Evolutionary conservation across 2,888 invertebrate genomes (phyloP).

Genomic region (Catocala nupta): DNA sequence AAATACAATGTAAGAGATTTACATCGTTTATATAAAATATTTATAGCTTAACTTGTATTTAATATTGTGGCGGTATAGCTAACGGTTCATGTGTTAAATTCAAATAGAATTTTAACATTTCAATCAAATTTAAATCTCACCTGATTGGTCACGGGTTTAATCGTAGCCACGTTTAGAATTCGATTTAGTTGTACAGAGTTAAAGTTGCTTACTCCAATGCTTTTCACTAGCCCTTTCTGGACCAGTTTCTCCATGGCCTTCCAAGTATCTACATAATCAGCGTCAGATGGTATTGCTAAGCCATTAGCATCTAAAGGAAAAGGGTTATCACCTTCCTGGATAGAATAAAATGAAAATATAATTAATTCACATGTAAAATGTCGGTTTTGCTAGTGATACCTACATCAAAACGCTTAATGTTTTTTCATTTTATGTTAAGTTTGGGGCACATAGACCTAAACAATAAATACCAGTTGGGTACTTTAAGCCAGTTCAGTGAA

Average conservation of each 20-base stretch:
- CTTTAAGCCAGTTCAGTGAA: too few species aligned
- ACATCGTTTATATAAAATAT: not conserved
- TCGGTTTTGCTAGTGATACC: too few species aligned
- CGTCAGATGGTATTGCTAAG: conserved; percentile 86
- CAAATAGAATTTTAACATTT: conserved; percentile 55
- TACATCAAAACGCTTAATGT: too few species aligned
- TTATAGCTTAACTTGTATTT: conserved; percentile 5
- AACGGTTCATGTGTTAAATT: conserved; percentile 72
- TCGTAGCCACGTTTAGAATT: conserved; percentile 85
- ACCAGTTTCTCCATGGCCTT: conserved; percentile 90
- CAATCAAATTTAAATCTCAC: conserved; percentile 63
- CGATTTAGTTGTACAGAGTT: conserved; percentile 90
- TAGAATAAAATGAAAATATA: conserved; percentile 21
- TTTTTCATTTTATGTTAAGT: not conserved
- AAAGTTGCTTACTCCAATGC: conserved; percentile 92
- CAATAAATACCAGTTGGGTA: too few species aligned
- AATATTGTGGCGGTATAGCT: conserved; percentile 1
- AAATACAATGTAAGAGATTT: not conserved
- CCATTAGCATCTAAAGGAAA: conserved; percentile 87
- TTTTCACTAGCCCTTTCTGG: conserved; percentile 88
- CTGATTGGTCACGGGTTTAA: conserved; percentile 88
- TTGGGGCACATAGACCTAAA: too few species aligned
- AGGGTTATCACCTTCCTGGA: conserved; percentile 87
- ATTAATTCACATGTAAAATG: not conserved
- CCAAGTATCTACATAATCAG: conserved; percentile 90